Evolutionary conservation across 2,888 invertebrate species (phyloP).

Genomic region (Drosophila fungiperda): DNA sequence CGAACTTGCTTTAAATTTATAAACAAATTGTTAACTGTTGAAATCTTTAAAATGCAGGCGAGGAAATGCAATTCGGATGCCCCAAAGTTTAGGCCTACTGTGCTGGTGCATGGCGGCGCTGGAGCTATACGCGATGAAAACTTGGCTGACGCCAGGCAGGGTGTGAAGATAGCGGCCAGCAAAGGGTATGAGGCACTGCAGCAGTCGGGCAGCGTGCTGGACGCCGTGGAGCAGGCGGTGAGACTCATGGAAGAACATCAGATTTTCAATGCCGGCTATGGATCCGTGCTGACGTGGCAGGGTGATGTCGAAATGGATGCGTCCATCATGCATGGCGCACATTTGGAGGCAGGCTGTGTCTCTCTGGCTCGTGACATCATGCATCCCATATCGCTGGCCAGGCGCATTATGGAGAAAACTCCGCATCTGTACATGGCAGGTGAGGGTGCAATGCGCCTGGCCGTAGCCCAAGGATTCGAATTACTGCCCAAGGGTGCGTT

Average conservation of each 20-base stretch:
- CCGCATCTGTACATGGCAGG: constrained; percentile 91
- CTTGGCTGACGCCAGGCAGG: constrained; percentile 87
- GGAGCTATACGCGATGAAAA: constrained; percentile 89
- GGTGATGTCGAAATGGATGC: constrained; percentile 95
- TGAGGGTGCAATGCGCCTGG: constrained; percentile 90
- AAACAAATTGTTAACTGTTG: neutral
- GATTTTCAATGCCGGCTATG: constrained; percentile 93
- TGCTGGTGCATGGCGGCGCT: constrained; percentile 93
- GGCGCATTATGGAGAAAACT: constrained; percentile 90
- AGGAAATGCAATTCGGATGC: no score
- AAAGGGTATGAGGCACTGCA: constrained; percentile 87
- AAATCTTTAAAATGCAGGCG: neutral
- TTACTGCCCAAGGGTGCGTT: constrained; percentile 88
- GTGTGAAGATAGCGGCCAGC: constrained; percentile 88
- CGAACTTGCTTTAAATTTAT: neutral
- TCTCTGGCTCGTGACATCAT: constrained; percentile 90
- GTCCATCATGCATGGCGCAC: constrained; percentile 91
- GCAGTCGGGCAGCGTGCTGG: constrained; percentile 87
- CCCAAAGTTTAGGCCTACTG: constrained; percentile 84
- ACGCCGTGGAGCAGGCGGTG: constrained; percentile 92
- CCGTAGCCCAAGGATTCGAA: constrained; percentile 87
- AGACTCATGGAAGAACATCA: constrained; percentile 90
- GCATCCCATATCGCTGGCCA: constrained; percentile 92
- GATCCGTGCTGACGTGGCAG: constrained; percentile 90
- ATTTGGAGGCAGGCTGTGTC: constrained; percentile 90